Base-by-base conservation (phyloP, 2,113 vertebrate species). In the Lophius piscatorius region DNA sequence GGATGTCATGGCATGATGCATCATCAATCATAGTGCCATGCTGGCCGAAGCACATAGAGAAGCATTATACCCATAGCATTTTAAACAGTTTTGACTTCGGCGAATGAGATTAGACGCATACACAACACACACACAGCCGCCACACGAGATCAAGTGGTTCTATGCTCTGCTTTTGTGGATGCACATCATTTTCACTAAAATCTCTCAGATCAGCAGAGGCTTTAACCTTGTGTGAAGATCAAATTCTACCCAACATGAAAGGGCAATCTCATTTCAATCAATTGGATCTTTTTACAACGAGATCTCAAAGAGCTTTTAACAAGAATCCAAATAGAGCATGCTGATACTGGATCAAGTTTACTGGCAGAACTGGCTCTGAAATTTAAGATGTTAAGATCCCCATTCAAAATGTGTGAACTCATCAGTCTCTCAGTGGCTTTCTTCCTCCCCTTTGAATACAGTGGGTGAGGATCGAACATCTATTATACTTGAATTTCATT, bases 401-500 rank as follows among this genome's bases (percentile, higher is more conserved):
- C 72, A 62, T 34, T 46, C 69, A 66, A 88, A 84, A 87, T 82
- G 84, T 84, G 78, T 85, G 78, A 85, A 86, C 68, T 83, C 80
- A 88, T 88, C 86, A 86, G 70, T 74, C 62, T 72, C 46, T 55
- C 66, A 49, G 63, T 67, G 61, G 66, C 56, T 62, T 55, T 80
- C 69, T 60, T 65, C 74, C 61, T 65, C 31, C 45, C 63, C 75
- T 69, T 78, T 81, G 76, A 77, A 72, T 70, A 55, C 47, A 24
- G 60, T 23, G 41, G 51, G 39, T 40, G 11, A 39, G 1, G 68
- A 83, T 88, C 77, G 70, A 86, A 86, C 62, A 60, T 82, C 83
- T 77, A 81, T 85, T 83, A 87, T 83, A 74, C 79, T 87, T 80
- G 62, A 70, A 76, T 86, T 86, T 81, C 81, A 83, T 86, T 82